These are phyloP conservation scores for Pterocles burchelli DNA, from an alignment of 2,113 vertebrate species.

Conservation along the genomic window DNA sequence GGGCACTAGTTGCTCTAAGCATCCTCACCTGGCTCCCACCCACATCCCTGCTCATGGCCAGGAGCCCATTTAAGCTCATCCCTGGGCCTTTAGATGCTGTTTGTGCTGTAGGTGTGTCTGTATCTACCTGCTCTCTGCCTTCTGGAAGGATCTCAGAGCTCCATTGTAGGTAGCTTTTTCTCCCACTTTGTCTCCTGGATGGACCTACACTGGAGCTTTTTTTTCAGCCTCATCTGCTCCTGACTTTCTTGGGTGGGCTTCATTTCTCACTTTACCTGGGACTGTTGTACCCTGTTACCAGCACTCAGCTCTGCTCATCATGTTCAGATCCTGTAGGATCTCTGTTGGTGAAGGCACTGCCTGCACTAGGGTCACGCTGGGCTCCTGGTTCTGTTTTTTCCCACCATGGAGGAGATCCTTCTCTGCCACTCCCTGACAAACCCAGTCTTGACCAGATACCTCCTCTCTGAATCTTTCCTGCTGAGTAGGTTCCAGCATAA, in stretches of 20 bases:
- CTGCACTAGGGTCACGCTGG: too few relatives aligned
- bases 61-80: neutral
- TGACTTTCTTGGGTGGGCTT: neutral
- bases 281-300: neutral
- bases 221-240: neutral
- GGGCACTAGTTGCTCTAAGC: neutral
- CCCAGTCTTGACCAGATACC: rapidly evolving
- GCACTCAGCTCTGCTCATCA: neutral
- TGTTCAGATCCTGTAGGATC: neutral
- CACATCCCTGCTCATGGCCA: too few relatives aligned
- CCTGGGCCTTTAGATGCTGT: rapidly evolving
- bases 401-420: rapidly evolving
- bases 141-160: neutral
- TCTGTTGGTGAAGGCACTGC: neutral
- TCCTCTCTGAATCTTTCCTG: neutral
- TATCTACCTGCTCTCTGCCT: neutral
- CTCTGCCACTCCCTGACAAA: neutral
- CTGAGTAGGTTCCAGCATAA: neutral
- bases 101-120: too few relatives aligned
- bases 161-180: neutral
- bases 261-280: neutral
- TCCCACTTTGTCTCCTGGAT: neutral
- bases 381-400: neutral
- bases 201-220: neutral
- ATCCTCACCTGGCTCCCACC: neutral